Conservation (phyloP, 1,140 invertebrate genomes). For the Bombus picipes region DNA sequence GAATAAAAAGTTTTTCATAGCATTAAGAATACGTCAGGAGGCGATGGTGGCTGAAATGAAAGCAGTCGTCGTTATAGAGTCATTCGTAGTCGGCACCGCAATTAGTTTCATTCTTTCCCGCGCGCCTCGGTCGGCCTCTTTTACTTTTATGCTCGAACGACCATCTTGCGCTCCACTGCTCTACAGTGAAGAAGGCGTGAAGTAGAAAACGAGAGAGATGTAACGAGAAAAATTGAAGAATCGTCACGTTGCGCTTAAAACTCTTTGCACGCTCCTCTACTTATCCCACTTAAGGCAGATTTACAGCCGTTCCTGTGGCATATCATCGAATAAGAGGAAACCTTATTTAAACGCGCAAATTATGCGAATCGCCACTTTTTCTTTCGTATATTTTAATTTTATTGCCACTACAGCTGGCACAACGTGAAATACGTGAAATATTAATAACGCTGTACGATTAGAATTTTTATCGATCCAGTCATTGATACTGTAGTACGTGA, state of each 20-base stretch:
- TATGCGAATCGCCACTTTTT: not conserved
- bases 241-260: slow-evolving; percentile 53
- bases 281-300: slow-evolving; percentile 1
- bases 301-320: not conserved
- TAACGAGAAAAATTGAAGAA: slow-evolving; percentile 69
- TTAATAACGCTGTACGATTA: too few species aligned
- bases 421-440: too few species aligned
- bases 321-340: not conserved
- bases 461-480: too few species aligned
- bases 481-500: too few species aligned
- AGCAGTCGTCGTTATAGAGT: slow-evolving; percentile 49
- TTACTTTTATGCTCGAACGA: slow-evolving; percentile 41
- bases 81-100: slow-evolving; percentile 63
- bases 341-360: not conserved
- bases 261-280: not conserved
- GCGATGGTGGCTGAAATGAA: not conserved
- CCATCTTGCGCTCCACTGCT: slow-evolving; percentile 20
- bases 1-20: slow-evolving; percentile 56
- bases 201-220: slow-evolving; percentile 50
- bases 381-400: not conserved
- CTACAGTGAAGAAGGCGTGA: slow-evolving; percentile 17
- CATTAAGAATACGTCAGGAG: slow-evolving; percentile 54
- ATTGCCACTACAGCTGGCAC: not conserved
- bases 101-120: slow-evolving; percentile 78
- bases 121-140: slow-evolving; percentile 46